Evolutionary conservation across 1,140 invertebrate genomes (phyloP).

Genomic region (Papilio glaucus): DNA sequence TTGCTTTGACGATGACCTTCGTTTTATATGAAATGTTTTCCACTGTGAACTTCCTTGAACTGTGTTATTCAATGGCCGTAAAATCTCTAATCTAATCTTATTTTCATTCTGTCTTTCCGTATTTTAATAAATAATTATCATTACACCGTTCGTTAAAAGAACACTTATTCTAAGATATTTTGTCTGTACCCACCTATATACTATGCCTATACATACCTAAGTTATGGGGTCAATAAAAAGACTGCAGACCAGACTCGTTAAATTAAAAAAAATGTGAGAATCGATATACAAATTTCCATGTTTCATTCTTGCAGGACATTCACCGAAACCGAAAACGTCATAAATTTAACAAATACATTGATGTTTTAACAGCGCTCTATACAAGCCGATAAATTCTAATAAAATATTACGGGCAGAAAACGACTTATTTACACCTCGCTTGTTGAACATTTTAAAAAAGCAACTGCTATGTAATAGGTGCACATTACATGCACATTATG

Average conservation of each 20-base stretch:
- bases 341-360: constrained; percentile 37
- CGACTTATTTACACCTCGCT: constrained; percentile 27
- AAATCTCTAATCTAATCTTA: no score
- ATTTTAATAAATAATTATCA: no score
- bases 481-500: neutral
- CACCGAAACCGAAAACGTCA: constrained; percentile 21
- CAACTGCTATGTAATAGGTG: neutral
- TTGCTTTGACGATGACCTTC: no score
- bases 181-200: no score
- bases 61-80: no score
- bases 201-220: no score
- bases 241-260: neutral
- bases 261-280: neutral
- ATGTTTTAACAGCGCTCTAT: constrained; percentile 29
- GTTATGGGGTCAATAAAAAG: no score
- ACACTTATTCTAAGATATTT: no score
- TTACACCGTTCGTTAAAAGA: no score
- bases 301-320: constrained; percentile 26
- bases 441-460: constrained; percentile 23
- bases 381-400: constrained; percentile 35
- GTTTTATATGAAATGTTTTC: no score
- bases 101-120: no score
- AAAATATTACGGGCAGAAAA: constrained; percentile 36
- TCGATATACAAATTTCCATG: neutral
- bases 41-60: no score